phyloP scores from a whole-genome alignment of 2,888 invertebrate species.

The Synergus laeviventris region DNA sequence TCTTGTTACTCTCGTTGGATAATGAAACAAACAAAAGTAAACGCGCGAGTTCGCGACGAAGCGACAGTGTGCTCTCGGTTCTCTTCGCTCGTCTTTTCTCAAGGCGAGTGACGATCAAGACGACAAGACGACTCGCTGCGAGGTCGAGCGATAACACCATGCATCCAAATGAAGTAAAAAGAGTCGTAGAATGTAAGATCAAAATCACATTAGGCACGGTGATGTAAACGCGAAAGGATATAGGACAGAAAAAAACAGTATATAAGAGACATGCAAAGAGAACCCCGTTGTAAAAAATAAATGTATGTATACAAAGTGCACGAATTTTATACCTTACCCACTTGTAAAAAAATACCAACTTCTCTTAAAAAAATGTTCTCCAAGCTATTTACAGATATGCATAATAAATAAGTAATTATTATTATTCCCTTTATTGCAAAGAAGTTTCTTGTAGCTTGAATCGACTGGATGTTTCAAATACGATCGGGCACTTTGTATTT shows the following conservation, averaged over 20 bases:
- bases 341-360: neutral
- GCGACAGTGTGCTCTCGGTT: conserved; percentile 53
- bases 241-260: conserved; percentile 61
- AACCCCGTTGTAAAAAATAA: conserved; percentile 62
- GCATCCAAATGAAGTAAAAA: conserved; percentile 62
- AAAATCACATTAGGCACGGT: conserved; percentile 63
- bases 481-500: conserved; percentile 27
- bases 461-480: neutral
- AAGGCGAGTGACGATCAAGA: conserved; percentile 50
- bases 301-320: conserved; percentile 51
- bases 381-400: neutral
- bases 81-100: conserved; percentile 54
- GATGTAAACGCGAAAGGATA: conserved; percentile 64
- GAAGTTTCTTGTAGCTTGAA: neutral
- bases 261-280: conserved; percentile 68
- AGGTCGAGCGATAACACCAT: conserved; percentile 59
- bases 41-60: conserved; percentile 49
- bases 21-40: conserved; percentile 32
- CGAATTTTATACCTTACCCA: neutral
- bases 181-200: conserved; percentile 67
- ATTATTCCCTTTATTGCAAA: neutral
- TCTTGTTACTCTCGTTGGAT: conserved; percentile 46
- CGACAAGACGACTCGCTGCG: conserved; percentile 53
- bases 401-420: conserved; percentile 1
- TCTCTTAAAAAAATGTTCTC: neutral